Evolutionary conservation across 2,797 vertebrate species (phyloP).

Genomic region (Syndactyla subalaris): DNA sequence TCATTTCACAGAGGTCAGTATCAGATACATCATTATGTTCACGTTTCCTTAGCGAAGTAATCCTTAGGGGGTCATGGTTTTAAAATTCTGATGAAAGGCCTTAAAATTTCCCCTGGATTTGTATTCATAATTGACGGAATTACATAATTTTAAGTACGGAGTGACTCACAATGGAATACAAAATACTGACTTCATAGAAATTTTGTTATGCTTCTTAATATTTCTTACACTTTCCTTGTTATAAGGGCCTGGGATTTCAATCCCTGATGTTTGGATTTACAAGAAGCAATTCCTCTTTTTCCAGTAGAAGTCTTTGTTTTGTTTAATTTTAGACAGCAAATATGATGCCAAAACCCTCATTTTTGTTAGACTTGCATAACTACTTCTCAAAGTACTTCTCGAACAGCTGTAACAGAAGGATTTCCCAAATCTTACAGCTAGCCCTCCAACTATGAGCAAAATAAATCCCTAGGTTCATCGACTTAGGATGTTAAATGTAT

Average conservation of each 20-base stretch:
- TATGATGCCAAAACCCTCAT: background rate
- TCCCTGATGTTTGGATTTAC: background rate
- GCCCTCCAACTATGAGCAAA: background rate
- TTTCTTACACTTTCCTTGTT: background rate
- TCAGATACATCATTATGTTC: background rate
- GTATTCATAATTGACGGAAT: background rate
- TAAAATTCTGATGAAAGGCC: background rate
- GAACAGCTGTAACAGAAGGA: slow-evolving; percentile 18
- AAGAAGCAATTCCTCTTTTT: background rate
- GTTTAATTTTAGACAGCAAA: slow-evolving; percentile 29
- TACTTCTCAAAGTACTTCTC: slow-evolving; percentile 21
- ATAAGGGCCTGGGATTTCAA: background rate
- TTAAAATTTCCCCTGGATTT: slow-evolving; percentile 19
- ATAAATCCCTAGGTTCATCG: background rate
- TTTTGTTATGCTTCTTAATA: background rate
- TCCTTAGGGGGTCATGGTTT: background rate
- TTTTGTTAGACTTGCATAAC: slow-evolving; percentile 7
- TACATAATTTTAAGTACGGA: slow-evolving; percentile 21
- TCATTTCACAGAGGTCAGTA: background rate
- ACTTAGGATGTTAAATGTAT: background rate
- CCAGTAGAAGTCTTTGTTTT: background rate
- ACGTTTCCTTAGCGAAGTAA: background rate
- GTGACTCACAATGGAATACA: background rate
- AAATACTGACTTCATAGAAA: background rate
- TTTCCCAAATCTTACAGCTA: slow-evolving; percentile 38